Conservation (phyloP, 2,797 vertebrate genomes). For the Mycteria americana region DNA sequence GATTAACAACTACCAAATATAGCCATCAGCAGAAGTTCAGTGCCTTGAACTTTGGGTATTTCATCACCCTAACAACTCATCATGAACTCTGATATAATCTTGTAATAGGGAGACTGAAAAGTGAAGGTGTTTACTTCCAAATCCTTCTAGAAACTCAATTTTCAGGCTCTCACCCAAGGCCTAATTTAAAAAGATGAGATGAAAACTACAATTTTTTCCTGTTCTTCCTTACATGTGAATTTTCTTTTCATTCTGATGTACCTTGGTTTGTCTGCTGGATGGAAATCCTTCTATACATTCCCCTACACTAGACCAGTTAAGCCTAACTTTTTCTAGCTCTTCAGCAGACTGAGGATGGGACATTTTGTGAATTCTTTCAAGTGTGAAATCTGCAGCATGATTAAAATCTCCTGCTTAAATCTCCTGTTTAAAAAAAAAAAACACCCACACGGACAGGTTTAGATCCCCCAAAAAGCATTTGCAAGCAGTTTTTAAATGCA, state of each 20-base stretch:
- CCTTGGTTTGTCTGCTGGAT: not conserved
- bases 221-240: not conserved
- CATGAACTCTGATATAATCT: not conserved
- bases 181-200: slow-evolving; percentile 2
- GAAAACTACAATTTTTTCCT: not conserved
- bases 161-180: not conserved
- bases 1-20: not conserved
- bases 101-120: not conserved
- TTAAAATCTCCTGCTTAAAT: slow-evolving; percentile 43
- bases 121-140: not conserved
- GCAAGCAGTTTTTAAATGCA: slow-evolving; percentile 63
- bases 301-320: slow-evolving; percentile 21
- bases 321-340: slow-evolving; percentile 30
- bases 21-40: not conserved
- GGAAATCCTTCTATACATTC: slow-evolving; percentile 24
- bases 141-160: not conserved
- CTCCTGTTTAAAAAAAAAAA: not conserved
- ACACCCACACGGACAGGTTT: not conserved
- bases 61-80: not conserved
- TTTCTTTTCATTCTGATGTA: not conserved
- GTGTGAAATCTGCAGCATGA: slow-evolving; percentile 58
- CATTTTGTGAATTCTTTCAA: slow-evolving; percentile 55
- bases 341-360: slow-evolving; percentile 39
- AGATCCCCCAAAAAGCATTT: slow-evolving; percentile 31
- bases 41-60: slow-evolving; percentile 7